Base-by-base conservation (phyloP, 2,888 invertebrate species). In the Eurytoma adleriae region DNA sequence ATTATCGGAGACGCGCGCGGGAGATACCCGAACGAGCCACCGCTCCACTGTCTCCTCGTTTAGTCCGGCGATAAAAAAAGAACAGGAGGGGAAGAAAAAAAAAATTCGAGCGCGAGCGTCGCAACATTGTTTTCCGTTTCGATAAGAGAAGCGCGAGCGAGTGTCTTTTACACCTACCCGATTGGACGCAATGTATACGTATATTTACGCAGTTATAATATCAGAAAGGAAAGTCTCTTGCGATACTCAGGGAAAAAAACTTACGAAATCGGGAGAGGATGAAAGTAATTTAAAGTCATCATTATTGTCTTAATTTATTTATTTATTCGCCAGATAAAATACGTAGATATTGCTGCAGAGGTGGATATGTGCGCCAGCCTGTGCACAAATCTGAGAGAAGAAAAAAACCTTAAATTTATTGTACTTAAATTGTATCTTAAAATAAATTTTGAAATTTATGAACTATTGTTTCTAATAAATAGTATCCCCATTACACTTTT, bases 1-100 rank as follows among this genome's bases (percentile, higher is more conserved):
- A 89, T 87, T 81, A 81, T 78, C 59, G 40, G 48, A 12, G 1
- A 7, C 48, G 67, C 66, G 18, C n/a, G 2, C n/a, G 13, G 2
- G 67, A 20, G 27, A 30, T 16, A 54, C n/a, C n/a, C 30, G 30
- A 10, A 2, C 68, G 54, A 54, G 5, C 56, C 62, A 62, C 27
- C 30, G 4, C 50, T 62, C 57, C 20, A 27, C 56, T 24, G 24
- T 68, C 54, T 68, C 56, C 18, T 57, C 66, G n/a, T 24, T 67
- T 52, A 48, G n/a, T 4, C 18, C 66, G 27, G 62, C 62, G 62
- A 73, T 56, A 62, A 62, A 54, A 54, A 20, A 48, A 4, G 56
- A 48, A 20, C 61, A 18, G 24, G 18, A 16, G 20, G 3, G n/a
- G 64, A 24, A 50, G 27, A 62, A 59, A 50, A 52, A 2, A 52